Conservation (phyloP, 1,140 invertebrate species). For the Drosophila sucinea region DNA sequence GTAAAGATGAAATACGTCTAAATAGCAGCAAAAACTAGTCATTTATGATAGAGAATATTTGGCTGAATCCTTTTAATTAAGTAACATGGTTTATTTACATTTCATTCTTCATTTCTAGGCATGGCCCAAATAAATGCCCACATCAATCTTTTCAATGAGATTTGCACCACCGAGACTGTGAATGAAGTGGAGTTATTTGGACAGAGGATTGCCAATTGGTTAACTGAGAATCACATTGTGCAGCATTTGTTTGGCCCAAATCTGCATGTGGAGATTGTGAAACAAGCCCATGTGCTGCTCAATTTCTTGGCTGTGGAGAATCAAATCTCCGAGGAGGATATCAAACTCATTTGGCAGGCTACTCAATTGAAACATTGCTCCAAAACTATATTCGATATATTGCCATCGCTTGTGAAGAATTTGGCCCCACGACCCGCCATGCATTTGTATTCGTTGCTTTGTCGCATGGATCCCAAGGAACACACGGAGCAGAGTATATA, state of each 20-base stretch:
- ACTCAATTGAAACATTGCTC: slow-evolving; percentile 97
- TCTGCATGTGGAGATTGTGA: slow-evolving; percentile 96
- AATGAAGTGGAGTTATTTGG: slow-evolving; percentile 93
- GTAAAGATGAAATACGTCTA: neutral
- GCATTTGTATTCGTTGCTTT: slow-evolving; percentile 93
- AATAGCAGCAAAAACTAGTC: no score
- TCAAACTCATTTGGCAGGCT: slow-evolving; percentile 96
- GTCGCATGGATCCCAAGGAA: slow-evolving; percentile 93
- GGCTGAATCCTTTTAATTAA: neutral
- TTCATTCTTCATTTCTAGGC: slow-evolving; percentile 80
- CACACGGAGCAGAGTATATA: slow-evolving; percentile 97
- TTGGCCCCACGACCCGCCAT: slow-evolving; percentile 93
- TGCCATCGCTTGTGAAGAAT: slow-evolving; percentile 95
- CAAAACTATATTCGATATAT: slow-evolving; percentile 94
- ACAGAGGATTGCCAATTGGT: slow-evolving; percentile 93
- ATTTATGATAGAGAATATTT: no score
- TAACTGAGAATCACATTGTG: slow-evolving; percentile 95
- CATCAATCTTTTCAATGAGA: slow-evolving; percentile 94
- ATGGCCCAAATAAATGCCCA: slow-evolving; percentile 97
- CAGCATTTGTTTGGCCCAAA: slow-evolving; percentile 98
- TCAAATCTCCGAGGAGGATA: slow-evolving; percentile 94
- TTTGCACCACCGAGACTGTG: slow-evolving; percentile 93
- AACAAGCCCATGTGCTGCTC: slow-evolving; percentile 96
- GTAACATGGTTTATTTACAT: neutral
- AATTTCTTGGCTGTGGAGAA: slow-evolving; percentile 96